Base-by-base conservation (phyloP, 2,888 invertebrate species). In the Mythimna ferrago region DNA sequence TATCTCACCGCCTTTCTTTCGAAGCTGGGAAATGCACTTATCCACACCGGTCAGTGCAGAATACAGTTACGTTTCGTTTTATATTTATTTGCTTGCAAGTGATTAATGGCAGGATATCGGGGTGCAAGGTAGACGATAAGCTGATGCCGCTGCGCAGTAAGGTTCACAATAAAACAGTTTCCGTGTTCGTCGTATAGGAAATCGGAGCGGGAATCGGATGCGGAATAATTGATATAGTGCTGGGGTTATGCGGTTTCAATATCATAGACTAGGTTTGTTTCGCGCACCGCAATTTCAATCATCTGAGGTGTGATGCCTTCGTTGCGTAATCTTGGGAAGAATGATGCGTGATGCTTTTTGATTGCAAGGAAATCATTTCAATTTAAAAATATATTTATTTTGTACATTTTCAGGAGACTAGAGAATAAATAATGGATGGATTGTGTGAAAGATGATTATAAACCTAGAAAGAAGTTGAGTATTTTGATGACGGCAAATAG, bases 211-310 rank as follows among this genome's bases (percentile, higher is more conserved):
- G 76, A 41, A 68, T 80, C 79, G 65, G 79, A 81, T 76, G 66
- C 76, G 6, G 21, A 72, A 81, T 79, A 76, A 80, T 81, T 76
- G 76, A 81, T 80, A 81, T 68, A 51, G 66, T 66, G 14, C 32
- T 80, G 62, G 51, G 10, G 53, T 76, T 63, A 80, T 80, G 80
- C 54, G 81, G 80, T 81, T 81, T 76, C 80, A 72, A 81, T 80
- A 76, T 68, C 56, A 56, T 44, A 69, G 21, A 64, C 71, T 44
- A 19, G 48, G 54, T 80, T 57, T 56, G 61, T 58, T 68, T 61
- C 57, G 11, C 60, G n/a, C 19, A 32, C 63, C 63, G 44, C 66
- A 57, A 70, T 21, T 64, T 63, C 66, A 80, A 80, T 80, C 70
- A 60, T 66, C n/a, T n/a, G 11, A 63, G 63, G 38, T 51, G 48